phyloP scores from a whole-genome alignment of 2,888 invertebrate species.

The Dendrolimus houi region DNA sequence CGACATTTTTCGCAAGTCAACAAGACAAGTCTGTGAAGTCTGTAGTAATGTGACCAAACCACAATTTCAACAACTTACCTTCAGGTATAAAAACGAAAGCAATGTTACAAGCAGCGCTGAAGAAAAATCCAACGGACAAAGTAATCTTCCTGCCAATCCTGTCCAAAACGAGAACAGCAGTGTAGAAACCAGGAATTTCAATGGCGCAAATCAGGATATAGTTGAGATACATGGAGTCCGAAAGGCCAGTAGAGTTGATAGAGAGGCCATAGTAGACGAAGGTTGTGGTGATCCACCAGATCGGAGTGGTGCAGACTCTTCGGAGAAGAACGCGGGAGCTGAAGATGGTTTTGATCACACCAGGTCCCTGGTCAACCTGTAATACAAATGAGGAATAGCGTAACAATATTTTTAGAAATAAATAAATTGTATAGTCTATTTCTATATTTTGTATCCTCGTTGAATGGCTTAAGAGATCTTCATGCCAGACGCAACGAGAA shows the following conservation, averaged over 20 bases:
- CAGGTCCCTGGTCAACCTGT: constrained; percentile 15
- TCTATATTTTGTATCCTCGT: too few relatives aligned
- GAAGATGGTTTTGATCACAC: constrained; percentile 46
- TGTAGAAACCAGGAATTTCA: constrained; percentile 83
- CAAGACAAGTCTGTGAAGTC: too few relatives aligned
- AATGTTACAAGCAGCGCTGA: constrained; percentile 71
- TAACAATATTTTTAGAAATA: too few relatives aligned
- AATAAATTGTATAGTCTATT: too few relatives aligned
- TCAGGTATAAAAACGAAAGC: constrained; percentile 64
- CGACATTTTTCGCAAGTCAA: too few relatives aligned
- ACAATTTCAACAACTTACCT: constrained; percentile 40
- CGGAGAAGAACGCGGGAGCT: constrained; percentile 68
- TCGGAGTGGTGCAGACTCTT: constrained; percentile 79
- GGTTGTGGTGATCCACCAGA: constrained; percentile 87
- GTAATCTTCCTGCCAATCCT: constrained; percentile 78
- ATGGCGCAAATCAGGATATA: constrained; percentile 79
- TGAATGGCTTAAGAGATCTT: too few relatives aligned
- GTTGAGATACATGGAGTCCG: constrained; percentile 84
- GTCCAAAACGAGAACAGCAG: constrained; percentile 78
- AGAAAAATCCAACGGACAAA: constrained; percentile 73
- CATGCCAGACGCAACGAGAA: too few relatives aligned
- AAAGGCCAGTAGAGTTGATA: constrained; percentile 83
- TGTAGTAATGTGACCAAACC: too few relatives aligned
- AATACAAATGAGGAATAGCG: constrained; percentile 2
- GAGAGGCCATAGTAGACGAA: constrained; percentile 88